Conservation (phyloP, 2,888 invertebrate species). For the Eilema depressum region DNA sequence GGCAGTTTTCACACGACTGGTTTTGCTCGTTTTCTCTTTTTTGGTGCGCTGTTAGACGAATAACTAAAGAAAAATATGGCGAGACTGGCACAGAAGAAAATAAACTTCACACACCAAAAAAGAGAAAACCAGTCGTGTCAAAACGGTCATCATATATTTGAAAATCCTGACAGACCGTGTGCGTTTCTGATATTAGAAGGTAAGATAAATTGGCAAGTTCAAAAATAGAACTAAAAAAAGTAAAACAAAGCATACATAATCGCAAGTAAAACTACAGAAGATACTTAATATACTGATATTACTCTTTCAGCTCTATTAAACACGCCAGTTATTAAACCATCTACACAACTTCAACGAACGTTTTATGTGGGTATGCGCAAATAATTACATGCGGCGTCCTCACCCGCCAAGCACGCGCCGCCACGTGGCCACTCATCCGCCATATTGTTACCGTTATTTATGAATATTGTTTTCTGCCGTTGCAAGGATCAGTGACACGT, state of each 20-base stretch:
- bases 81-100: too few species aligned
- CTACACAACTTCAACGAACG: slow-evolving; percentile 52
- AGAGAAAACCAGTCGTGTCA: too few species aligned
- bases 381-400: slow-evolving; percentile 78
- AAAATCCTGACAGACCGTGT: too few species aligned
- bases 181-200: too few species aligned
- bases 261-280: background rate
- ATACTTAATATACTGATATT: slow-evolving; percentile 2
- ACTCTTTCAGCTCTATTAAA: slow-evolving; percentile 30
- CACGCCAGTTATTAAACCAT: slow-evolving; percentile 40
- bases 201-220: too few species aligned
- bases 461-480: slow-evolving; percentile 79
- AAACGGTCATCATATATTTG: too few species aligned
- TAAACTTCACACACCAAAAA: too few species aligned
- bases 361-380: slow-evolving; percentile 68
- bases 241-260: background rate
- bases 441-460: slow-evolving; percentile 81
- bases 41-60: too few species aligned
- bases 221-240: background rate
- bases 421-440: slow-evolving; percentile 65
- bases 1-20: too few species aligned
- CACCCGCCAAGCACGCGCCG: slow-evolving; percentile 60
- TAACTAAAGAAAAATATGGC: too few species aligned
- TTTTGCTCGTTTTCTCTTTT: too few species aligned
- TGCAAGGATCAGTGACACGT: slow-evolving; percentile 70